A percentile compares a stretch with the other conserved stretches of the same genome.
Conservation (phyloP, 2,797 vertebrate genomes). For the Silurus lanzhouensis region DNA sequence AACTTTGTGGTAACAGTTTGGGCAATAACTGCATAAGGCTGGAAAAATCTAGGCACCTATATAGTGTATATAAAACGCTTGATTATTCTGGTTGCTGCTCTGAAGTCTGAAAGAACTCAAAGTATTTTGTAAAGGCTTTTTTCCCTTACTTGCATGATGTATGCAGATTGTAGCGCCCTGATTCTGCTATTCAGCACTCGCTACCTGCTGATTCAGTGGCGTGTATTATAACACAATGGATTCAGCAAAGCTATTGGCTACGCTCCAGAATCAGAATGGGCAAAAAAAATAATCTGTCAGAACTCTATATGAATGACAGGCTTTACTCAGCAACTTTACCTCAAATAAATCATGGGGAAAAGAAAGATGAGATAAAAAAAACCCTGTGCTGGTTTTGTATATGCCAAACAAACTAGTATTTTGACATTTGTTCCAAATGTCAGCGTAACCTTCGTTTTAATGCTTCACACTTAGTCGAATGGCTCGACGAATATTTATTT, state of each 20-base stretch:
- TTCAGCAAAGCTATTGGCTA: conserved; percentile 9
- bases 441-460: conserved; percentile 12
- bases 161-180: conserved; percentile 37
- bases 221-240: conserved; percentile 35
- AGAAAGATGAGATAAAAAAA: too few relatives aligned
- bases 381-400: not conserved
- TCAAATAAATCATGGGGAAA: not conserved
- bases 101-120: conserved; percentile 1
- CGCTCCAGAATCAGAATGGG: conserved; percentile 2
- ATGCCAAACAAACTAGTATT: not conserved
- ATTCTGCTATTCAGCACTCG: conserved; percentile 42
- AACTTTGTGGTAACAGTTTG: too few relatives aligned
- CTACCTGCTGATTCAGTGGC: conserved; percentile 35
- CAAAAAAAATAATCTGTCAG: conserved; percentile 5
- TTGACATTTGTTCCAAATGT: conserved; percentile 20
- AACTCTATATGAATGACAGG: conserved; percentile 18
- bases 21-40: too few relatives aligned
- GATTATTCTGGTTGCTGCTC: not conserved
- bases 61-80: not conserved
- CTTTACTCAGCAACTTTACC: conserved; percentile 22
- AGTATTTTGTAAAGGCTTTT: not conserved
- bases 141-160: conserved; percentile 2
- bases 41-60: too few relatives aligned
- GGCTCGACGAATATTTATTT: conserved; percentile 18
- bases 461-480: conserved; percentile 18